Conservation (phyloP, 2,797 vertebrate genomes). For the Graptemys geographica region DNA sequence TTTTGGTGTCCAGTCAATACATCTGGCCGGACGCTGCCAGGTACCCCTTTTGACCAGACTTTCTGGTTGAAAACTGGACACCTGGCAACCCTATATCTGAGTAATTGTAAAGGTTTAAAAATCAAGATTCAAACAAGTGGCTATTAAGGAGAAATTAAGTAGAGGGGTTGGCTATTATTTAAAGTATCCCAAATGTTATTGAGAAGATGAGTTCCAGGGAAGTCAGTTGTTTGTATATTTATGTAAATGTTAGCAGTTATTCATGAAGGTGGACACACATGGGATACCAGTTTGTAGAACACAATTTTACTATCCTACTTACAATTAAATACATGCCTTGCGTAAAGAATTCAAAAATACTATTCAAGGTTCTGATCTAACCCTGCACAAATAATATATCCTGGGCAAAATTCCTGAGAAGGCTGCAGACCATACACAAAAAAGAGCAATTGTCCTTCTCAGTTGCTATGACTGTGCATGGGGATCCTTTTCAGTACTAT, state of each 20-base stretch:
- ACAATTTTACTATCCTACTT: background rate
- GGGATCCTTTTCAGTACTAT: background rate
- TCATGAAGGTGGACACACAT: too few species aligned
- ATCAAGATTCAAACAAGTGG: background rate
- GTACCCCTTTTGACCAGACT: background rate
- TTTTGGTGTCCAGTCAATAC: too few species aligned
- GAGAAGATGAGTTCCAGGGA: background rate
- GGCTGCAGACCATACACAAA: background rate
- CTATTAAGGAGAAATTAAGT: background rate
- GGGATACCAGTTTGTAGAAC: too few species aligned
- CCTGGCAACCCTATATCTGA: background rate
- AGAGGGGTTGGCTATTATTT: background rate
- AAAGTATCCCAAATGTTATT: background rate
- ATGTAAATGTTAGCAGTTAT: background rate
- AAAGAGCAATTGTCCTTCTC: background rate
- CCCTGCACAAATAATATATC: background rate
- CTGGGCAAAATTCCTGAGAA: background rate
- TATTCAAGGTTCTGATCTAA: background rate
- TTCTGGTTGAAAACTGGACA: background rate
- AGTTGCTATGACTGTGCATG: background rate
- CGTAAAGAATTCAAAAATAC: background rate
- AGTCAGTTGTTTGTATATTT: background rate
- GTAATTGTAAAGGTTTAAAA: background rate
- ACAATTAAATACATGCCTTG: background rate
- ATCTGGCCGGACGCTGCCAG: too few species aligned